Conservation (phyloP, 2,113 vertebrate species). For the Salvelinus alpinus region DNA sequence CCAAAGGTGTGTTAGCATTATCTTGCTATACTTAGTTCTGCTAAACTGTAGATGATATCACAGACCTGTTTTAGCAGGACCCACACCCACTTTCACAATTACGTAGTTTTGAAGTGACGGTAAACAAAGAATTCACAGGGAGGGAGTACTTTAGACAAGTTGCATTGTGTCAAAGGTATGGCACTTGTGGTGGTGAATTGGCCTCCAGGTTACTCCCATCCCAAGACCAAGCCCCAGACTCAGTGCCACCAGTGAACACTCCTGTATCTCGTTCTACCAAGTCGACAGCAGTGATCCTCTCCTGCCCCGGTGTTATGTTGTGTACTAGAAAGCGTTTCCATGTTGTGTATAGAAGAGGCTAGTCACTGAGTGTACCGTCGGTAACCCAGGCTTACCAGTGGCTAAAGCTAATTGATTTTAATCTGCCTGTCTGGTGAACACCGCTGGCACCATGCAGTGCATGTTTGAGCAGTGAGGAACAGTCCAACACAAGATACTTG, state of each 20-base stretch:
- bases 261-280: too few species aligned
- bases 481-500: not conserved
- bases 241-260: too few species aligned
- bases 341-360: not conserved
- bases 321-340: not conserved
- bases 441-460: slow-evolving; percentile 1
- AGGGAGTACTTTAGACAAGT: slow-evolving; percentile 1
- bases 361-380: too few species aligned
- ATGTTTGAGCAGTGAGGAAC: slow-evolving; percentile 27
- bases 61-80: slow-evolving; percentile 59
- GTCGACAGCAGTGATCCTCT: too few species aligned
- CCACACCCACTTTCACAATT: slow-evolving; percentile 23
- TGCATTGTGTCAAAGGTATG: slow-evolving; percentile 6
- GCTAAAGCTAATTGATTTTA: not conserved
- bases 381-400: not conserved
- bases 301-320: not conserved
- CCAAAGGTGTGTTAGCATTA: slow-evolving; percentile 29
- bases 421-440: not conserved
- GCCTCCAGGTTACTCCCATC: not conserved
- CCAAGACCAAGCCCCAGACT: not conserved
- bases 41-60: slow-evolving; percentile 32
- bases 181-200: not conserved
- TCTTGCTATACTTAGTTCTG: slow-evolving; percentile 16
- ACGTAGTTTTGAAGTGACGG: slow-evolving; percentile 10
- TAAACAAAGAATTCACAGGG: slow-evolving; percentile 27